These are phyloP conservation scores for Polylopha cassiicola DNA, from an alignment of 2,888 invertebrate genomes.

Conservation along the genomic window DNA sequence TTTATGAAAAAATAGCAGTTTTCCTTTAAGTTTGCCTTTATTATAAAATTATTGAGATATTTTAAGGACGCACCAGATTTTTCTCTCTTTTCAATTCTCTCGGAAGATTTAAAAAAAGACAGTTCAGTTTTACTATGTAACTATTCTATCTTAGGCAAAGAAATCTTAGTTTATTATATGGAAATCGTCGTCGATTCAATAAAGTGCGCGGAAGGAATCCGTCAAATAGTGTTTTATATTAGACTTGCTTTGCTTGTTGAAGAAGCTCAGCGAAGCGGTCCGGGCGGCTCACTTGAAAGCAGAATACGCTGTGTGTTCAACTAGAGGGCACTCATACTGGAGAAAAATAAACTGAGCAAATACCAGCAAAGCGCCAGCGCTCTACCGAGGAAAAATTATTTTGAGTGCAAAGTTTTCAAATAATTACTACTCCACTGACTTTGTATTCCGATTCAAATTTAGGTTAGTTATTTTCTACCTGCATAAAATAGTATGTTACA, in stretches of 20 bases:
- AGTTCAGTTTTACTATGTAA: too few species aligned
- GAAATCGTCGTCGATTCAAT: conserved; percentile 40
- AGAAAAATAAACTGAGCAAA: conserved; percentile 70
- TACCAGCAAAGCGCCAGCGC: conserved; percentile 48
- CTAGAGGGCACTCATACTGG: conserved; percentile 55
- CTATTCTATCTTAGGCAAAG: conserved; percentile 1
- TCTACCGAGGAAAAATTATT: conserved; percentile 47
- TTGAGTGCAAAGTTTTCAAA: conserved; percentile 48
- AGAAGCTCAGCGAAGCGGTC: conserved; percentile 50
- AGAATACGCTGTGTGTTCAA: conserved; percentile 53
- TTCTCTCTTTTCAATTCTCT: conserved; percentile 11
- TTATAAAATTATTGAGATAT: conserved; percentile 44
- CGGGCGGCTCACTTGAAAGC: conserved; percentile 55
- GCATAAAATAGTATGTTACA: too few species aligned
- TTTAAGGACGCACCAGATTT: conserved; percentile 27
- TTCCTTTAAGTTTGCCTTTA: conserved; percentile 42
- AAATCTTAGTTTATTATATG: conserved; percentile 6
- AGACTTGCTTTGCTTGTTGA: conserved; percentile 50
- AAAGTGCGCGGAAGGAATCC: conserved; percentile 37
- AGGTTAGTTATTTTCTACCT: too few species aligned
- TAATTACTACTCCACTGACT: conserved; percentile 21
- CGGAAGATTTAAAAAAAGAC: too few species aligned
- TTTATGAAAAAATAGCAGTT: conserved; percentile 60
- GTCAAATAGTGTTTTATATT: conserved; percentile 57
- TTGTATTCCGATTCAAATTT: too few species aligned